Base-by-base conservation (phyloP, 2,113 vertebrate genomes). In the Stigmatopora nigra region DNA sequence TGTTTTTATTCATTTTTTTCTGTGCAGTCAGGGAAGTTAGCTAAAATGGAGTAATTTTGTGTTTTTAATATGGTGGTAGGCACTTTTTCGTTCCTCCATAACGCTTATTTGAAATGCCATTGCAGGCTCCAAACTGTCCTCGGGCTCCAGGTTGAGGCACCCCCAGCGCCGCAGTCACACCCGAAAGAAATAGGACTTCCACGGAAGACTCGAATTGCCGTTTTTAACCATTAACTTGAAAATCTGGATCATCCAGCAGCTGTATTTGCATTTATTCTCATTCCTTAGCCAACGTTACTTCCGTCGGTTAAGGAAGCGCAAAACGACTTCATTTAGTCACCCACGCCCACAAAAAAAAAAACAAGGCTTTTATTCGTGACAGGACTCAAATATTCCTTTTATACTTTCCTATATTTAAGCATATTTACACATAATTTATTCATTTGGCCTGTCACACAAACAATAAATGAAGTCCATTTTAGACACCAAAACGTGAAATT, bases 121-220 rank as follows among this genome's bases (percentile, higher is more conserved):
- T 70, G 68, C 74, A 88, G 88, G 86, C n/a, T 59, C 77, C 49
- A 88, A 81, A 78, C 57, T 84, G 5, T 75, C 83, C 16, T 11
- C 79, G 0, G 73, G 75, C 68, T 47, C 82, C 69, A 87, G 88
- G 64, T 83, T 73, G 45, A 83, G 71, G 56, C 68, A 81, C 22
- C 38, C 75, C 13, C 82, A 84, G 53, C 80, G 88, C 1, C 85
- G 89, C 0, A 10, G 69, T 41, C 76, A 82, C 59, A 9, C 79
- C 47, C 82, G 86, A 36, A 63, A 63, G 61, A 63, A 63, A 63
- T 49, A 48, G 10, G 14, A 63, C 31, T n/a, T 35, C 14, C 48
- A 49, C 5, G 5, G 5, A 31, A n/a, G 45, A 70, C 46, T 25
- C 58, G 7, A 8, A 49, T 51, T 61, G 2, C 12, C 20, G n/a